Evolutionary conservation across 2,113 vertebrate genomes (phyloP).

Genomic region (Aleadryas rufinucha): DNA sequence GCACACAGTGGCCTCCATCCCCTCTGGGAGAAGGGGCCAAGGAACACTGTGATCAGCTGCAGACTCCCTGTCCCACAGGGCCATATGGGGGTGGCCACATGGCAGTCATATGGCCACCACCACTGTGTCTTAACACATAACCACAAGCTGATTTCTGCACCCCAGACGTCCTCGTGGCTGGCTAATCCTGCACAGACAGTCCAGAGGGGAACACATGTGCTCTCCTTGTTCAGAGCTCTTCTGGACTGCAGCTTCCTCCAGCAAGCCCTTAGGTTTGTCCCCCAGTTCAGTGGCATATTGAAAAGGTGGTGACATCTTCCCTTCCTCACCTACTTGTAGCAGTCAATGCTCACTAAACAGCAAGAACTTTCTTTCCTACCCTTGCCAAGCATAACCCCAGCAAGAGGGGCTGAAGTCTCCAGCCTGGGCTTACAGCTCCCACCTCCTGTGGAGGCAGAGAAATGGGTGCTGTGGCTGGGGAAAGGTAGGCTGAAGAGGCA

Average conservation of each 20-base stretch:
- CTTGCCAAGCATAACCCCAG: background rate
- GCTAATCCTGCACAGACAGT: background rate
- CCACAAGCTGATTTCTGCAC: background rate
- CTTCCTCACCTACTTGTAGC: background rate
- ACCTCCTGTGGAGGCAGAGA: rapidly evolving
- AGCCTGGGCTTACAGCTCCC: background rate
- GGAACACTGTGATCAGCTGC: background rate
- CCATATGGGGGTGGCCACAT: background rate
- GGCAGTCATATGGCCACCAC: background rate
- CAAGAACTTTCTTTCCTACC: background rate
- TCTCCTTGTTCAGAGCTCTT: background rate
- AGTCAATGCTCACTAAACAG: background rate
- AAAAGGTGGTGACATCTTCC: background rate
- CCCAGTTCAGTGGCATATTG: rapidly evolving
- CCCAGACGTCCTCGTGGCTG: background rate
- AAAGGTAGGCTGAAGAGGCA: background rate
- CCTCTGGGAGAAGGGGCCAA: background rate
- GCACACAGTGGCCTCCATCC: background rate
- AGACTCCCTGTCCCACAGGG: background rate
- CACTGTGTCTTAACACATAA: no score
- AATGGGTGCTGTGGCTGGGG: background rate
- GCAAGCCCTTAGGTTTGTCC: background rate
- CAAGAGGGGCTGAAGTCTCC: background rate
- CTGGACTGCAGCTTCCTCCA: background rate
- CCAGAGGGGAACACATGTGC: background rate